Percentiles rank a stretch among this genome's conserved stretches.
Evolutionary conservation across 2,797 vertebrate genomes (phyloP).

Genomic region (Naso thynnoides): DNA sequence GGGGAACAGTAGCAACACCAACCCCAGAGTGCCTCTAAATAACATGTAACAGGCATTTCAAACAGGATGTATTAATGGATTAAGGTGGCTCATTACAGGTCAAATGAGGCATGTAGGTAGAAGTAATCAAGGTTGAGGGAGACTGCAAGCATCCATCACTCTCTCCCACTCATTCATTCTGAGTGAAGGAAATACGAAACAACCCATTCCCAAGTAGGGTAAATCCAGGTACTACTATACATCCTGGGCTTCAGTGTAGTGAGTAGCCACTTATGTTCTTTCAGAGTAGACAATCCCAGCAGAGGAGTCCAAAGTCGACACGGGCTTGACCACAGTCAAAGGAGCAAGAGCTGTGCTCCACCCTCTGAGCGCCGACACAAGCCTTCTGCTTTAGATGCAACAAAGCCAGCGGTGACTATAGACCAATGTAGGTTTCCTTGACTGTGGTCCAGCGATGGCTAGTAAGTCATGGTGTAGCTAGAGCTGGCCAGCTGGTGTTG

Average conservation of each 20-base stretch:
- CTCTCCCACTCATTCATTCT: not conserved
- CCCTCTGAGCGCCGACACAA: not conserved
- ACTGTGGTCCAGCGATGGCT: not conserved
- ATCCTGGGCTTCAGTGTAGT: not conserved
- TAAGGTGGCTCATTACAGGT: not conserved
- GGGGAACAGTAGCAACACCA: not conserved
- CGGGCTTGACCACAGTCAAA: not conserved
- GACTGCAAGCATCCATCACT: not conserved
- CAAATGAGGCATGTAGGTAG: not conserved
- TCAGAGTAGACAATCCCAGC: not conserved
- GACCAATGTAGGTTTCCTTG: not conserved
- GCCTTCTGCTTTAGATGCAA: no score
- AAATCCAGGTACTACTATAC: not conserved
- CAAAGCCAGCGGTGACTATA: not conserved
- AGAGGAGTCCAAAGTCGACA: not conserved
- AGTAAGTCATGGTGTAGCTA: not conserved
- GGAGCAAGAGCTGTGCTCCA: not conserved
- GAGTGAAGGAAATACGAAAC: not conserved
- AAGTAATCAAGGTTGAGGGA: not conserved
- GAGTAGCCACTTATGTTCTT: not conserved
- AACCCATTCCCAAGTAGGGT: no score
- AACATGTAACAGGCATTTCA: not conserved
- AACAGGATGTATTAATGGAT: not conserved
- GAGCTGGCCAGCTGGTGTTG: not conserved
- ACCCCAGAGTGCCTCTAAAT: not conserved